Base-by-base conservation (phyloP, 2,113 vertebrate genomes). In the Coptodon rendalli region DNA sequence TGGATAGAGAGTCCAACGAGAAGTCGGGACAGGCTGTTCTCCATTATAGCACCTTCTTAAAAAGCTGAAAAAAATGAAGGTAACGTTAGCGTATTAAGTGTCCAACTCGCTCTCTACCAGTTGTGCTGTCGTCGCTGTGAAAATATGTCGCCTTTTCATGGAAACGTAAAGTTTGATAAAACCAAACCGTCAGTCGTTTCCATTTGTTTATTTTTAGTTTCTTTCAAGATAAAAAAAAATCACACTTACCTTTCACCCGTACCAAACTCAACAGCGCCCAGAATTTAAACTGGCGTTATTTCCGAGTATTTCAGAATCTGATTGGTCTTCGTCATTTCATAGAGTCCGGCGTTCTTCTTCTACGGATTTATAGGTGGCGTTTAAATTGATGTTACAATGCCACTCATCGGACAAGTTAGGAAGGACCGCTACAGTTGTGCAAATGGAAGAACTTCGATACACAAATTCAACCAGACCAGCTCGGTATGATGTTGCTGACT, bases 1-100 rank as follows among this genome's bases (percentile, higher is more conserved):
- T 96, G 85, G 3, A 96, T 80, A 11, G 94, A 86, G 1, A 93
- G 83, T 48, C 95, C 96, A 14, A 94, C 57, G 2, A 96, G 91
- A 54, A 89, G 13, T 19, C 82, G 87, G 27, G 89, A 88, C 45
- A 94, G 57, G 22, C 6, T 54, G 9, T 5, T 31, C 27, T 95
- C 93, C 95, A 96, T 96, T 80, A 81, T 66, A 1, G 10, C 4
- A 59, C 22, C 9, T 24, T 79, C 5, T 24, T 9, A 6, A 6
- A 6, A 6, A 31, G 36, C 52, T 84, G 48, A 6, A 43, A 61
- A 34, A 61, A 68, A 48, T 31, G 2, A 43, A 36, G 9, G 54
- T n/a, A 59, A 54, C 53, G 19, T 56, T 50, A 68, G 34, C 34
- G 5, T 38, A 54, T 40, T 6, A 31, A 81, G 34, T 22, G 50